Evolutionary conservation across 2,797 vertebrate species (phyloP).

Genomic region (Aphelocoma californica): DNA sequence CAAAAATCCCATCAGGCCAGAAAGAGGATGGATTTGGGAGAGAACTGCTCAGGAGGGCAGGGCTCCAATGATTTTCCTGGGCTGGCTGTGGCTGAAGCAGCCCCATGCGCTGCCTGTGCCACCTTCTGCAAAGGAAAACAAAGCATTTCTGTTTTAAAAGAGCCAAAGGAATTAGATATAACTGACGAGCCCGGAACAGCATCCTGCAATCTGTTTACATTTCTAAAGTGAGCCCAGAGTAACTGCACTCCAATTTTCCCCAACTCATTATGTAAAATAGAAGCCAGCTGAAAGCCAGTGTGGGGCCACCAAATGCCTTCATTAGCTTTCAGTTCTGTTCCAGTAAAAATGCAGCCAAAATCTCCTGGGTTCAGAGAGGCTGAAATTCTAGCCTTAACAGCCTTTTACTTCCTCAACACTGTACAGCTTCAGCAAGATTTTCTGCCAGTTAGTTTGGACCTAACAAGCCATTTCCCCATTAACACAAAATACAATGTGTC

Average conservation of each 20-base stretch:
- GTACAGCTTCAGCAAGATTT: slow-evolving; percentile 7
- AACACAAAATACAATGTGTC: neutral
- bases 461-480: slow-evolving; percentile 25
- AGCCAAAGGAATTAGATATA: neutral
- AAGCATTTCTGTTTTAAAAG: neutral
- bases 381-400: slow-evolving; percentile 20
- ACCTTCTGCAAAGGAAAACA: neutral
- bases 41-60: neutral
- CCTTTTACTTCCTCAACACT: neutral
- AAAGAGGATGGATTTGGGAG: neutral
- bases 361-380: neutral
- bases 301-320: slow-evolving; percentile 30
- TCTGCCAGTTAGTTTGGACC: neutral
- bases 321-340: slow-evolving; percentile 24
- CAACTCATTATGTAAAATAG: slow-evolving; percentile 32
- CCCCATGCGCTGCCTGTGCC: accelerated
- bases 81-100: neutral
- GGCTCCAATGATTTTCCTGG: neutral
- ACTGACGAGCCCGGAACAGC: neutral
- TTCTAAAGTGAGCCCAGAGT: neutral
- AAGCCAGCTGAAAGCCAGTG: slow-evolving; percentile 16
- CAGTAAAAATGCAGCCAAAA: neutral
- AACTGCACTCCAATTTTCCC: neutral
- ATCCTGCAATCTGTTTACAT: neutral
- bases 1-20: neutral